These are phyloP conservation scores for Leucophenga montana DNA, from an alignment of 2,888 invertebrate species.

Conservation along the genomic window DNA sequence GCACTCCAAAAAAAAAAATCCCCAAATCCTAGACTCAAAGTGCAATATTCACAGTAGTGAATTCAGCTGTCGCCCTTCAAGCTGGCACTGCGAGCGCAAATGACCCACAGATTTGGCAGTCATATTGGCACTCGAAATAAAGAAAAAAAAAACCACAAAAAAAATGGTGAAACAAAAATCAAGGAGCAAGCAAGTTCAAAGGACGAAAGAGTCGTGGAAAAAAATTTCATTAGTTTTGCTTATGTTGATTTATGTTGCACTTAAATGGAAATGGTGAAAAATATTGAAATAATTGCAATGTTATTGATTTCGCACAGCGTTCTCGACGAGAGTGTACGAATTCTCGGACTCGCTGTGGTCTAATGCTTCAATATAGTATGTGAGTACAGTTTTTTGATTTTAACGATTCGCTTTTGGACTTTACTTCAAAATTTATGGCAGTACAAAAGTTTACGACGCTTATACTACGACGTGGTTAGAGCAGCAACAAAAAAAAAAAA, in stretches of 20 bases:
- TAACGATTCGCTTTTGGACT: background rate
- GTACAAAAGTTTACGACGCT: constrained; percentile 18
- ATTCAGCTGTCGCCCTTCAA: background rate
- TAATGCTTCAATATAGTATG: background rate
- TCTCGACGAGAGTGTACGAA: background rate
- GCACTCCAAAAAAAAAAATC: too few species aligned
- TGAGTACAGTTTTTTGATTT: background rate
- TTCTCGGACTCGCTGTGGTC: constrained; percentile 5
- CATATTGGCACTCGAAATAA: constrained; percentile 8
- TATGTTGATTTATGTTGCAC: constrained; percentile 33
- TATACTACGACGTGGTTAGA: background rate
- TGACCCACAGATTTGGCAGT: constrained; percentile 28
- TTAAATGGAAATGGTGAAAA: constrained; percentile 29
- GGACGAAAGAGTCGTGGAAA: background rate
- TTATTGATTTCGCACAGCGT: constrained; percentile 24
- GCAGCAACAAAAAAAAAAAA: background rate
- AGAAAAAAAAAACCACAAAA: background rate
- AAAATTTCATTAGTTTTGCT: constrained; percentile 31
- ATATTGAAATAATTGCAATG: constrained; percentile 33
- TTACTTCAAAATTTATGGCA: constrained; percentile 16
- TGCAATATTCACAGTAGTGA: too few species aligned
- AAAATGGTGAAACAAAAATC: background rate
- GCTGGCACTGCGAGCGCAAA: constrained; percentile 1
- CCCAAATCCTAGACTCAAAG: too few species aligned
- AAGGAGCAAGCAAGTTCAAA: background rate